Base-by-base conservation (phyloP, 2,113 vertebrate genomes). In the Sturnus vulgaris region DNA sequence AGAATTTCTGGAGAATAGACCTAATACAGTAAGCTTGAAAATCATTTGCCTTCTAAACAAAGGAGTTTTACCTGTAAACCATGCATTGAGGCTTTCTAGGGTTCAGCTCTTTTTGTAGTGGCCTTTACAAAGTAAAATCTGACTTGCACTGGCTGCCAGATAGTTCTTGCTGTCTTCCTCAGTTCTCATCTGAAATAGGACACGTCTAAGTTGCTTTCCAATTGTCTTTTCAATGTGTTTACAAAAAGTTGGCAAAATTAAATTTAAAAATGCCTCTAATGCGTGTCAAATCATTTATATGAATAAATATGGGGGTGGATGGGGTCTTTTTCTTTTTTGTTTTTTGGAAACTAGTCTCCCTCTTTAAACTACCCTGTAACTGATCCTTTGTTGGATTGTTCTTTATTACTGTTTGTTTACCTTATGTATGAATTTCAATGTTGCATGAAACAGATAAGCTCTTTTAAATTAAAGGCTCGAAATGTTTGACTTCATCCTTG, bases 391-490 rank as follows among this genome's bases (percentile, higher is more conserved):
- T 79, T 86, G 53, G 12, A 66, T 78, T 92, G 40, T 70, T 85
- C 40, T 83, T 84, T 90, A 40, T 75, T 3, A 0, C 33, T 86
- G 18, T 56, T 88, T 61, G 11, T 86, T 93, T 59, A 81, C 55
- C 72, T 94, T 81, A 65, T 3, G 2, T 86, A 57, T 47, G 21
- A 88, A 93, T 79, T 91, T 82, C 72, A 93, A 11, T 68, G 68
- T 84, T 75, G 66, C 53, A 71, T 89, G 64, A 47, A 95, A 75
- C 40, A 71, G 69, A 64, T 93, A 84, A 95, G 30, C 47, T 91
- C 60, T 82, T 75, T 81, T 88, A 92, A 94, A 91, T 85, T 79
- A 52, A 94, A 94, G 49, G 75, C 64, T 92, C 22, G 64, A 90
- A 68, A 79, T 75, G 21, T 91, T 83, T 91, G 46, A 71, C n/a